A percentile compares a stretch with the other conserved stretches of the same genome.
Conservation (phyloP, 2,113 vertebrate genomes). For the Asarcornis scutulata region DNA sequence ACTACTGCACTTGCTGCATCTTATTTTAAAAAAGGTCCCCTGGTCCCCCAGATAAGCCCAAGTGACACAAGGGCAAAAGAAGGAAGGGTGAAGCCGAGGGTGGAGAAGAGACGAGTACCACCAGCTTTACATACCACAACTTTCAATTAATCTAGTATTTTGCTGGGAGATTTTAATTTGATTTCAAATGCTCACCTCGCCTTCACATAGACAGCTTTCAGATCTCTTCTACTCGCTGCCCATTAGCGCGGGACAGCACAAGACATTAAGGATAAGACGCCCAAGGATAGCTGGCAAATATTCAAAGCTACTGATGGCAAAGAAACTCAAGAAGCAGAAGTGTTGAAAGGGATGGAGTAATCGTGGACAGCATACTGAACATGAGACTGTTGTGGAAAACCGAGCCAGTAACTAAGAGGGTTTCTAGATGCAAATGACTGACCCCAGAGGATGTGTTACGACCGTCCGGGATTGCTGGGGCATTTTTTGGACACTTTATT, state of each 20-base stretch:
- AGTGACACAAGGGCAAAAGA: background rate
- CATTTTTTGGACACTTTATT: background rate
- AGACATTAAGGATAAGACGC: background rate
- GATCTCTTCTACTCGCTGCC: background rate
- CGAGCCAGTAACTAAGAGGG: background rate
- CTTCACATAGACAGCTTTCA: background rate
- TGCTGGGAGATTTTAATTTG: background rate
- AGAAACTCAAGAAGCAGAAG: background rate
- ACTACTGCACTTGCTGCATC: background rate
- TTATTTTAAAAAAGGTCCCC: background rate
- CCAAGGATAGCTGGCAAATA: background rate
- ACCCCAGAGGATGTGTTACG: background rate
- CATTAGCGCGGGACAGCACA: fast-evolving
- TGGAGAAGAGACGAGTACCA: background rate
- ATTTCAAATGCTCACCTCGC: background rate
- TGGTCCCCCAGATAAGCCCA: background rate
- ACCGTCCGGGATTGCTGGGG: fast-evolving
- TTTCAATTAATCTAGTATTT: background rate
- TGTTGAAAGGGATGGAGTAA: background rate
- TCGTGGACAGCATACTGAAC: background rate
- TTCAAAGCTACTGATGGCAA: background rate
- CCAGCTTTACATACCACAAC: background rate
- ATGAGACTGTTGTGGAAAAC: background rate
- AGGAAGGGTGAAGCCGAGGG: background rate
- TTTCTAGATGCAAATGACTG: background rate